Evolutionary conservation across 2,113 vertebrate species (phyloP).

Genomic region (Myotis davidii): DNA sequence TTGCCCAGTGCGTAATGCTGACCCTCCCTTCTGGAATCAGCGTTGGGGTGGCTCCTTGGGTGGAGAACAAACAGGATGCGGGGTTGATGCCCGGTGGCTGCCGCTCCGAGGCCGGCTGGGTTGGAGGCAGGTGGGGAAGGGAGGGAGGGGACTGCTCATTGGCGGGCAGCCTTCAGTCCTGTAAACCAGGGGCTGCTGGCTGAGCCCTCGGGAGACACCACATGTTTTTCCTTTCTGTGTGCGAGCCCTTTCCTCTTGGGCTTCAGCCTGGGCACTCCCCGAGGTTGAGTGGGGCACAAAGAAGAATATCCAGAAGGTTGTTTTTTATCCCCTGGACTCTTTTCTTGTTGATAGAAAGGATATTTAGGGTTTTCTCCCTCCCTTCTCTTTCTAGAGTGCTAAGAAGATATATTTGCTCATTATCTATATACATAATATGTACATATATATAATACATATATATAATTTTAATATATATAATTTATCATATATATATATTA

Average conservation of each 20-base stretch:
- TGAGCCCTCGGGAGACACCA: too few species aligned
- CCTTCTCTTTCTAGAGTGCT: not conserved
- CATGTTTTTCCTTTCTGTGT: rapidly evolving
- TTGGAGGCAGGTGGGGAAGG: rapidly evolving
- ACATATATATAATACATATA: not conserved
- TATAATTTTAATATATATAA: too few species aligned
- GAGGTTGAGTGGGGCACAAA: not conserved
- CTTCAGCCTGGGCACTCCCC: not conserved
- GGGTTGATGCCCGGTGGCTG: rapidly evolving
- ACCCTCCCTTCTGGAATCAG: not conserved
- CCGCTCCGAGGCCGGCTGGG: not conserved
- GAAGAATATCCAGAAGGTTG: not conserved
- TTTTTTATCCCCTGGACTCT: not conserved
- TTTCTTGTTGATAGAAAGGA: not conserved
- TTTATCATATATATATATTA: too few species aligned
- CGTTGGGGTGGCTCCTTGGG: not conserved
- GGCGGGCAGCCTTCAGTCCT: not conserved
- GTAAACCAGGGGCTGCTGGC: not conserved
- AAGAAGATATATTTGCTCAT: not conserved
- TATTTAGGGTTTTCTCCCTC: not conserved
- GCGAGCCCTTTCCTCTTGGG: not conserved
- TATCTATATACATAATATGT: not conserved
- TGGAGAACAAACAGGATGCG: rapidly evolving
- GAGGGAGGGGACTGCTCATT: rapidly evolving
- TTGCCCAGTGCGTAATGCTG: slow-evolving; percentile 71